Conservation (phyloP, 2,888 invertebrate genomes). For the Rhamnusium bicolor region DNA sequence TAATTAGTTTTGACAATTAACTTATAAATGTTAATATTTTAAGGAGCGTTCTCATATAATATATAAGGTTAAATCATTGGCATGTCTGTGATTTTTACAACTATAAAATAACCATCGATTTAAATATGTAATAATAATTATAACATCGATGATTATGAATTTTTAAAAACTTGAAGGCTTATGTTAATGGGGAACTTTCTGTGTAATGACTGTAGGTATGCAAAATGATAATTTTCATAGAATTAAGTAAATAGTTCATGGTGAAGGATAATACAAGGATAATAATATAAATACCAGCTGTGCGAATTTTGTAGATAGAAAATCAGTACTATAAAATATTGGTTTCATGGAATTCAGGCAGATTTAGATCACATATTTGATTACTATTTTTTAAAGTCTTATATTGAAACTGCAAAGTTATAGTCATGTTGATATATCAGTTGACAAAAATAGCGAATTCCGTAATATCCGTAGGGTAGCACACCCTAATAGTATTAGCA, state of each 20-base stretch:
- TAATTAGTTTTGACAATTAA: conserved; percentile 1
- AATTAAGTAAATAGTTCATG: conserved; percentile 1
- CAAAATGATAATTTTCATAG: conserved; percentile 3
- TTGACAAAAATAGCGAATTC: too few relatives aligned
- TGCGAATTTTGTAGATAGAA: not conserved
- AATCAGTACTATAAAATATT: too few relatives aligned
- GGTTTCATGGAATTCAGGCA: too few relatives aligned
- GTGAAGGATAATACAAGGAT: conserved; percentile 7
- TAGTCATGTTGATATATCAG: too few relatives aligned
- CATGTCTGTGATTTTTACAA: not conserved
- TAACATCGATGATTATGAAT: not conserved
- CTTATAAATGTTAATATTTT: conserved; percentile 4
- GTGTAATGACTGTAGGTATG: not conserved
- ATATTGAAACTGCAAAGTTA: too few relatives aligned
- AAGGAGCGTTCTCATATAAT: conserved; percentile 10
- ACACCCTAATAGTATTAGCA: too few relatives aligned
- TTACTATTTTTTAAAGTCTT: too few relatives aligned
- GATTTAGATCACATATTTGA: too few relatives aligned
- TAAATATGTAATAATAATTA: conserved; percentile 5
- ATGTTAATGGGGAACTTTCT: not conserved
- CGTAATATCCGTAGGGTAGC: too few relatives aligned
- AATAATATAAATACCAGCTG: not conserved
- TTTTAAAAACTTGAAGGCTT: conserved; percentile 1
- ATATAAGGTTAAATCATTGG: not conserved
- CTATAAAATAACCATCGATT: not conserved